These are phyloP conservation scores for Bombus superbus DNA, from an alignment of 1,140 invertebrate species.

Conservation along the genomic window DNA sequence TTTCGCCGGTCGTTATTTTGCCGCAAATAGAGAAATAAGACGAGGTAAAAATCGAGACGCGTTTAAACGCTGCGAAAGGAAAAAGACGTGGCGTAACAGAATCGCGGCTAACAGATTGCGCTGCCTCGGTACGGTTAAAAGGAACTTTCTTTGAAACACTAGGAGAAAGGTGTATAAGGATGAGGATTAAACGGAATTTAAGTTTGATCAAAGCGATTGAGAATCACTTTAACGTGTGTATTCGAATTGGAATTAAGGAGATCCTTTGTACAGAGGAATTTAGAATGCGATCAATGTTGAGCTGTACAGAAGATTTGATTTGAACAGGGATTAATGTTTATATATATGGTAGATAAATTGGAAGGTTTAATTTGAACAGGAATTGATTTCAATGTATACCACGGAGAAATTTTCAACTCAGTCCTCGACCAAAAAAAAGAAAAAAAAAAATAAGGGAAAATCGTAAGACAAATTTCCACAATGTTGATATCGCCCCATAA, in stretches of 20 bases:
- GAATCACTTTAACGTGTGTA: neutral
- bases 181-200: neutral
- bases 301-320: too few species aligned
- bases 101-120: neutral
- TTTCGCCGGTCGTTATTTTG: neutral
- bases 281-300: neutral
- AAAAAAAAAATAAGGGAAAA: neutral
- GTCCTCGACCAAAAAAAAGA: neutral
- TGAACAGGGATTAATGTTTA: too few species aligned
- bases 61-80: neutral
- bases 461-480: neutral
- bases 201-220: slow-evolving; percentile 10
- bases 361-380: neutral
- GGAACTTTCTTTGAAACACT: slow-evolving; percentile 3
- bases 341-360: neutral
- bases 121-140: neutral
- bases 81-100: neutral
- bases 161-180: neutral
- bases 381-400: neutral
- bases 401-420: neutral
- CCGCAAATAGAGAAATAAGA: neutral
- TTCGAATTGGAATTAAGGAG: slow-evolving; percentile 1
- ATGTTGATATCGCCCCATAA: neutral
- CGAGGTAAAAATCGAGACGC: neutral
- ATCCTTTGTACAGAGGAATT: neutral